Base-by-base conservation (phyloP, 2,113 vertebrate species). In the Seriola aureovittata region DNA sequence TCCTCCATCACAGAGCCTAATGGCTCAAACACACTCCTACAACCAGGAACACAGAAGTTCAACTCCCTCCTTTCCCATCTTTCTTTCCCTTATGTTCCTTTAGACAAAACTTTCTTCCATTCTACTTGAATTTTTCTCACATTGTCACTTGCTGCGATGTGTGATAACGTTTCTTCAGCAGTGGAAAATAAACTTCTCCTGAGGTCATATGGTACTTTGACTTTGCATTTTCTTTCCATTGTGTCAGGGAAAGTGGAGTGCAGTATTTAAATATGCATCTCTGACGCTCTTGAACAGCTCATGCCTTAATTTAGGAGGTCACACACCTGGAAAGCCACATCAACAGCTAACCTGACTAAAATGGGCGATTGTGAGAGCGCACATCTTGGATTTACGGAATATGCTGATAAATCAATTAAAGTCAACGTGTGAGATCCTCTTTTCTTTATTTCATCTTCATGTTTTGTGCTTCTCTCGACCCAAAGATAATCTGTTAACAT, bases 271-370 rank as follows among this genome's bases (percentile, higher is more conserved):
- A 81, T 52, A 6, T 48, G 10, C 3, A 23, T 29, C 23, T 72
- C 25, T 36, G 57, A 46, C 0, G 0, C 12, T 36, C 36, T 69
- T 1, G 2, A 14, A 6, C 32, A 44, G 34, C 34, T 54, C 44
- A 73, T 50, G 29, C 17, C 40, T 64, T 65, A 25, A 58, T 82
- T 36, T n/a, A n/a, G 40, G 25, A 69, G n/a, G 72, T 32, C 67
- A 50, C 50, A 16, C 58, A 38, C 48, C 25, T 2, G 38, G 19
- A 23, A 58, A 19, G 52, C 59, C 25, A 62, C 68, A 72, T 67
- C 78, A 83, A 19, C 68, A 67, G 54, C 34, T 14, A 67, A 65
- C 52, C n/a, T 13, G n/a, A 71, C 71, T 44, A 46, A 40, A 82
- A 13, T 5, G 8, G 14, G 32, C 32, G 46, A 62, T 54, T 42